A percentile compares a stretch with the other conserved stretches of the same genome.
phyloP scores from a whole-genome alignment of 2,888 invertebrate species.

The Zeuzera pyrina region DNA sequence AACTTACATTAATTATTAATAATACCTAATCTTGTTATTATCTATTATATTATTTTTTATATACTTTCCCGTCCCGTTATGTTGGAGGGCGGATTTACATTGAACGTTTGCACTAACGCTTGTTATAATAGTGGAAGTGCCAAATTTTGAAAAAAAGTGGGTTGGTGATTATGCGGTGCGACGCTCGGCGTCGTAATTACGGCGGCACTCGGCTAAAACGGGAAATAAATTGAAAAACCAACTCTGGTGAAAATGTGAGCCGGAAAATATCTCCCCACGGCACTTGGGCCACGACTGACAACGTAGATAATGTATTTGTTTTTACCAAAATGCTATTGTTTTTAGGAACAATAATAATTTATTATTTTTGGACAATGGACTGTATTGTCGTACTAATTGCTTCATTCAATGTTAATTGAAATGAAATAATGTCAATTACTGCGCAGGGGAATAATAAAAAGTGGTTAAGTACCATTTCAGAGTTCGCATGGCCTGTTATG shows the following conservation, averaged over 20 bases:
- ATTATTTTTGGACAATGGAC: slow-evolving; percentile 23
- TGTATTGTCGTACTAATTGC: slow-evolving; percentile 42
- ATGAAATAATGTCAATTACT: slow-evolving; percentile 19
- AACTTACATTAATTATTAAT: too few relatives aligned
- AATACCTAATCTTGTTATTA: too few relatives aligned
- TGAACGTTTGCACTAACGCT: neutral
- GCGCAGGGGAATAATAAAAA: slow-evolving; percentile 9
- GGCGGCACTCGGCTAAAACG: slow-evolving; percentile 60
- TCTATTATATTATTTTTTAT: too few relatives aligned
- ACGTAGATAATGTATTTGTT: slow-evolving; percentile 59
- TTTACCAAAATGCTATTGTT: slow-evolving; percentile 54
- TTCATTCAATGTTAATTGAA: slow-evolving; percentile 48
- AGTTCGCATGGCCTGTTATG: too few relatives aligned
- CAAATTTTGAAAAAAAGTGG: slow-evolving; percentile 33
- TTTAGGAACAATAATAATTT: slow-evolving; percentile 41
- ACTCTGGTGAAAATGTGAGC: slow-evolving; percentile 52
- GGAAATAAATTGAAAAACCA: slow-evolving; percentile 67
- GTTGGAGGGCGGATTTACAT: too few relatives aligned
- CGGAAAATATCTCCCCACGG: slow-evolving; percentile 53
- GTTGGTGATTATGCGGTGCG: slow-evolving; percentile 44
- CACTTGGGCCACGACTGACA: slow-evolving; percentile 49
- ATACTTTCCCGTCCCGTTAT: too few relatives aligned
- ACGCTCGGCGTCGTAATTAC: slow-evolving; percentile 52
- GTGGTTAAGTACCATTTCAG: too few relatives aligned
- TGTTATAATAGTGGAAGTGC: slow-evolving; percentile 5